Evolutionary conservation across 1,140 invertebrate genomes (phyloP), one percentile per base, ranked within the genome.

Genomic region (Sarcophaga bullata): DNA sequence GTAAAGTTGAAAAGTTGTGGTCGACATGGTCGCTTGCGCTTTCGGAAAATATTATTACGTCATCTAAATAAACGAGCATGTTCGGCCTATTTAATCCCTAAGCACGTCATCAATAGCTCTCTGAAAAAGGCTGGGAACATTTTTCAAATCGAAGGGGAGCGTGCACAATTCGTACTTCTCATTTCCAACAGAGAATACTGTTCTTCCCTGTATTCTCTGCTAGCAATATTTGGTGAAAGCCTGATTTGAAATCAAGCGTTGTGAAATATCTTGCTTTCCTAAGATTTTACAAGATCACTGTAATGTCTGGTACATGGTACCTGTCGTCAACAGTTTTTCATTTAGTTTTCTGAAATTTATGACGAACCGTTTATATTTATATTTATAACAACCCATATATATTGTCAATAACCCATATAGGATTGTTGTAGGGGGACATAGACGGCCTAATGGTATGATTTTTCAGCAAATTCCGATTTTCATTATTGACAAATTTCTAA

Each of bases 241-340:
- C 81, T 7, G 49, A 58, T 82, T 82, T 47, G 6, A 76, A 49
- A 58, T 82, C 72, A 19, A 73, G 47, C 15, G 84, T 86, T 47
- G 83, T 82, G 76, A 83, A 83, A 81, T 78, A 82, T 50, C 19
- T 62, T 37, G 82, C 50, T 11, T 84, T 82, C 15, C 75, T 81
- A 17, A 84, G 47, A n/a, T 84, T 83, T 13, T 84, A 52, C 80
- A 85, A 72, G 54, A 85, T 84, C 25, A 80, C 83, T 17, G 50
- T 52, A 13, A 92, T 91, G n/a, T 90, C 87, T 4, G 92, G 92
- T 13, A 54, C 84, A 6, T 92, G 92, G 86, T 91, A 93, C 47
- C 81, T 84, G 81, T 90, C 87, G 9, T 81, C 84, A 9, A 87
- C 85, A 3, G 86, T 90, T 82, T 84, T 48, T 86, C 84, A 73